Evolutionary conservation across 1,140 invertebrate species (phyloP), one percentile per base, ranked within the genome.

Genomic region (Aphelenchoides fujianensis): DNA sequence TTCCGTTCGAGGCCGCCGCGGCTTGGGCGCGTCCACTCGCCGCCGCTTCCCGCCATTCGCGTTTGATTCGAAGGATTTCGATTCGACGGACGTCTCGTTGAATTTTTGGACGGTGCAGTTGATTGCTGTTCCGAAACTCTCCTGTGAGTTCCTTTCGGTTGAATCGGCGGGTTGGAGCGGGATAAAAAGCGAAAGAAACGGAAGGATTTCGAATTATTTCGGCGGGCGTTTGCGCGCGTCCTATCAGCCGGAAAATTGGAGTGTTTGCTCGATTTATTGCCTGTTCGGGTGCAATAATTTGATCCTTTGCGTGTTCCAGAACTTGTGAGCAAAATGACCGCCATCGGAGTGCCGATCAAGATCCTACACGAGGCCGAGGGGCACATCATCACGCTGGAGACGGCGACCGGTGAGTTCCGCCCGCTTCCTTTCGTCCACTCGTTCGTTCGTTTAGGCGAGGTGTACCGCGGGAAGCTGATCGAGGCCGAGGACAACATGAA

Each of bases 401-500:
- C 95, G 16, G 95, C 92, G 63, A 96, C 92, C 85, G 87, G 87
- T 73, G 84, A 85, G 82, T 64, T 80, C 35, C 32, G n/a, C n/a
- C n/a, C 7, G 5, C 30, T 52, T 59, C 54, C 9, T 27, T 57
- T 0, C 7, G 34, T 34, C 30, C 41, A n/a, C 9, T 32, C 36
- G 55, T 37, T 37, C 55, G 12, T 32, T 68, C 5, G 76, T 84
- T 75, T 52, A 82, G 94, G 94, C 68, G 94, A 97, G 89, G 92
- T 98, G 28, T 99, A 98, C 86, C 89, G 96, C 76, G 96, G 96
- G 19, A 98, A 97, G 87, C 87, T 99, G 7, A 91, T 98, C 28
- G 97, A 99, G 89, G 97, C 97, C 3, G 97, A 99, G 85, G 96
- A 98, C 86, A 98, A 98, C 82, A 94, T 94, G 92, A 94, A 94